A percentile compares a stretch with the other conserved stretches of the same genome.
Conservation (phyloP, 2,797 vertebrate genomes). For the Petrocephalus sullivani region DNA sequence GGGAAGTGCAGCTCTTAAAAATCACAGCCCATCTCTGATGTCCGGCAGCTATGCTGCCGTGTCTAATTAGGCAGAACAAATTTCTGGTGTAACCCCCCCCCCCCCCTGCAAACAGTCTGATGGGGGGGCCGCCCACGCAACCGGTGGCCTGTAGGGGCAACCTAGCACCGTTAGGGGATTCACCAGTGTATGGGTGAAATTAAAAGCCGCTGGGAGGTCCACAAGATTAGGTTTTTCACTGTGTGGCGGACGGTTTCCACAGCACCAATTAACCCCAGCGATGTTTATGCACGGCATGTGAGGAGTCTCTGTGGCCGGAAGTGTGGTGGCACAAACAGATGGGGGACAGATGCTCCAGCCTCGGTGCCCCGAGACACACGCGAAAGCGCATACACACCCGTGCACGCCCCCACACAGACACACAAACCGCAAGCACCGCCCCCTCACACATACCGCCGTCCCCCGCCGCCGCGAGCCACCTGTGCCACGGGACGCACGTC, state of each 20-base stretch:
- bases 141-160: conserved; percentile 39
- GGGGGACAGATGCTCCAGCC: conserved; percentile 19
- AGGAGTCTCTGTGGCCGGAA: conserved; percentile 18
- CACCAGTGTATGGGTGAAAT: background rate
- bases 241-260: background rate
- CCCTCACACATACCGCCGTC: background rate
- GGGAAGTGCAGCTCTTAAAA: background rate
- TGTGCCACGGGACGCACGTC: background rate
- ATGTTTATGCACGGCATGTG: conserved; percentile 31
- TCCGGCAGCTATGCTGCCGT: background rate
- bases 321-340: conserved; percentile 24
- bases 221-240: background rate
- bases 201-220: background rate
- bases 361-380: background rate
- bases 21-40: background rate
- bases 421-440: background rate
- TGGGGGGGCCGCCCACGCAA: background rate
- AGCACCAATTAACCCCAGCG: conserved; percentile 32
- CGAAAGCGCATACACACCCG: background rate
- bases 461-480: background rate
- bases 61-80: background rate
- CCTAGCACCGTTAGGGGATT: background rate
- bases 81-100: background rate
- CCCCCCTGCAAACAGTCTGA: background rate
- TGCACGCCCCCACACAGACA: conserved; percentile 5